Conservation (phyloP, 2,888 invertebrate genomes). For the Ichneumoninae sp. region DNA sequence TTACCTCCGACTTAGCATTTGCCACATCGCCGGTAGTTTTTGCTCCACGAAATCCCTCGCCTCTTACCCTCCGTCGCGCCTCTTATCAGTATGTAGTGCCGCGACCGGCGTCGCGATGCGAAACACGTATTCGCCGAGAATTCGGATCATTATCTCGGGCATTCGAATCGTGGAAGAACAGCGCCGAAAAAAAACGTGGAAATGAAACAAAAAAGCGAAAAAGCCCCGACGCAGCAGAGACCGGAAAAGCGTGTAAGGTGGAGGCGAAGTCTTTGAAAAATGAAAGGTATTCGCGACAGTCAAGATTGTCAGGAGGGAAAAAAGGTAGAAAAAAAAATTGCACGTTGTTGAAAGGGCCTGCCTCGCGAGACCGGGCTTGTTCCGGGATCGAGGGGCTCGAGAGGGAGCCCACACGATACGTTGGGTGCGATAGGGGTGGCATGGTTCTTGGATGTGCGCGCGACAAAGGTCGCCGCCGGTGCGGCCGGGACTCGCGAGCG, state of each 20-base stretch:
- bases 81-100: too few species aligned
- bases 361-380: conserved; percentile 17
- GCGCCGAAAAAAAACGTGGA: background rate
- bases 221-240: background rate
- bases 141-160: background rate
- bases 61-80: too few species aligned
- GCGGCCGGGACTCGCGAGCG: conserved; percentile 49
- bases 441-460: conserved; percentile 55
- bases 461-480: conserved; percentile 65
- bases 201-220: background rate
- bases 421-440: conserved; percentile 54
- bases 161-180: background rate
- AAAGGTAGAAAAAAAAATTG: conserved; percentile 2
- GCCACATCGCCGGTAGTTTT: too few species aligned
- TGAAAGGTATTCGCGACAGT: conserved; percentile 44
- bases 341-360: conserved; percentile 51
- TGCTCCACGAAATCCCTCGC: too few species aligned
- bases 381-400: background rate
- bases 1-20: too few species aligned
- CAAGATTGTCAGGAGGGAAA: conserved; percentile 41
- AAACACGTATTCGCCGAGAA: conserved; percentile 9
- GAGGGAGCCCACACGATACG: conserved; percentile 17
- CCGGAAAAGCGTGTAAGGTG: background rate
- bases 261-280: conserved; percentile 45
- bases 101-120: background rate